These are phyloP conservation scores for Calameuta filiformis DNA, from an alignment of 2,888 invertebrate genomes.

Conservation along the genomic window DNA sequence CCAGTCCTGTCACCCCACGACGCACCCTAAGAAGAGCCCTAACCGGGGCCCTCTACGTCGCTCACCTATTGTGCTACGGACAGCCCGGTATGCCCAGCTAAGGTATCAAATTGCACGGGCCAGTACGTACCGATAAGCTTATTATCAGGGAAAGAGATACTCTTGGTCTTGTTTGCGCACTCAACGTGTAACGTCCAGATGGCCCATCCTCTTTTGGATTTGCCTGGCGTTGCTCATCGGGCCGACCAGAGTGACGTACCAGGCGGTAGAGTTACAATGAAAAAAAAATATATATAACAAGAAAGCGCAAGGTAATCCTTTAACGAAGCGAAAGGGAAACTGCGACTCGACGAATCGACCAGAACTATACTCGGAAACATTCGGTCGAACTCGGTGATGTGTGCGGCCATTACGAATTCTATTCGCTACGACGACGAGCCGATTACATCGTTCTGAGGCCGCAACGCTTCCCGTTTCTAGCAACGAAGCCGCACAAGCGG, in stretches of 20 bases:
- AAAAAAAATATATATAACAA: neutral
- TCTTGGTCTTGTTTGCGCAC: neutral
- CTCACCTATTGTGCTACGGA: conserved; percentile 45
- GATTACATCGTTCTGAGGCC: neutral
- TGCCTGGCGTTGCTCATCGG: neutral
- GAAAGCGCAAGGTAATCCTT: neutral
- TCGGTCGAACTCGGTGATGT: neutral
- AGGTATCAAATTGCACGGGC: conserved; percentile 2
- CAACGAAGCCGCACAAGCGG: neutral
- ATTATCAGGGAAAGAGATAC: neutral
- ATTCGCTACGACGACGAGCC: neutral
- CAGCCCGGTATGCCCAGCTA: conserved; percentile 35
- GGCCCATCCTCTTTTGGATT: neutral
- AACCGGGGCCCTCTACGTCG: conserved; percentile 52
- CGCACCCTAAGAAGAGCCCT: conserved; percentile 58
- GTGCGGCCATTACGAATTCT: neutral
- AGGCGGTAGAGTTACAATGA: neutral
- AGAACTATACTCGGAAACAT: neutral
- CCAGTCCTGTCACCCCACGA: conserved; percentile 57
- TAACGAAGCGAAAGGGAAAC: neutral
- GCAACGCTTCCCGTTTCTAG: neutral
- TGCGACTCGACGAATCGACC: neutral
- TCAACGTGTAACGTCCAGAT: neutral
- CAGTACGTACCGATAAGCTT: neutral
- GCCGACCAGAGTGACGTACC: neutral